Conservation (phyloP, 1,140 invertebrate species). For the Pseudomyrmex pallidus region DNA sequence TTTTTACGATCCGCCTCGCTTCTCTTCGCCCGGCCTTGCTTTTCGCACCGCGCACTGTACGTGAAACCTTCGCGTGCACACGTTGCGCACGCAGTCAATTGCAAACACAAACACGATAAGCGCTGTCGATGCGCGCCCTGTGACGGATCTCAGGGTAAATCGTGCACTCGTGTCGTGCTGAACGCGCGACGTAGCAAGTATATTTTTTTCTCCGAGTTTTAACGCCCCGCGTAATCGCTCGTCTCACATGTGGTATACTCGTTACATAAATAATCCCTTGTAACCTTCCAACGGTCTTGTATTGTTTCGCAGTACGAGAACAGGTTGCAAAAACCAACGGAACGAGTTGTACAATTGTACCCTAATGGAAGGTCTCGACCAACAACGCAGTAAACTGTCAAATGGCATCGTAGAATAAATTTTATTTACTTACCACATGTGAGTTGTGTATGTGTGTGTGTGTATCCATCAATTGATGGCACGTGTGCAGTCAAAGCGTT, state of each 20-base stretch:
- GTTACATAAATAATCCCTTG: slow-evolving; percentile 46
- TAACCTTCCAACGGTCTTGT: not conserved
- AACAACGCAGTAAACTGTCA: slow-evolving; percentile 23
- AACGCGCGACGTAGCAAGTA: not conserved
- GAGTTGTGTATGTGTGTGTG: no score
- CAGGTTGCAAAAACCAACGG: not conserved
- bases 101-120: slow-evolving; percentile 59
- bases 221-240: slow-evolving; percentile 14
- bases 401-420: slow-evolving; percentile 28
- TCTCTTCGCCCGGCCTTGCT: not conserved
- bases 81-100: slow-evolving; percentile 59
- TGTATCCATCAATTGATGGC: no score
- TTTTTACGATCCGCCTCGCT: slow-evolving; percentile 75
- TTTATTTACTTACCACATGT: not conserved
- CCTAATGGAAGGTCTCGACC: slow-evolving; percentile 11
- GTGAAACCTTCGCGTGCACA: slow-evolving; percentile 54
- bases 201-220: slow-evolving; percentile 33
- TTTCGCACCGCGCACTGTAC: slow-evolving; percentile 35
- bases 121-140: slow-evolving; percentile 47
- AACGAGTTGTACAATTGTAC: slow-evolving; percentile 26
- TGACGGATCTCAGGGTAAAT: slow-evolving; percentile 47
- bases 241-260: slow-evolving; percentile 8
- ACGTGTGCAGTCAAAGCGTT: no score
- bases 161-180: slow-evolving; percentile 11
- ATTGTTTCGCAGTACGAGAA: not conserved